Percentiles rank a stretch among this genome's conserved stretches.
phyloP scores from a whole-genome alignment of 2,888 invertebrate species.

The Sphecodes monilicornis region DNA sequence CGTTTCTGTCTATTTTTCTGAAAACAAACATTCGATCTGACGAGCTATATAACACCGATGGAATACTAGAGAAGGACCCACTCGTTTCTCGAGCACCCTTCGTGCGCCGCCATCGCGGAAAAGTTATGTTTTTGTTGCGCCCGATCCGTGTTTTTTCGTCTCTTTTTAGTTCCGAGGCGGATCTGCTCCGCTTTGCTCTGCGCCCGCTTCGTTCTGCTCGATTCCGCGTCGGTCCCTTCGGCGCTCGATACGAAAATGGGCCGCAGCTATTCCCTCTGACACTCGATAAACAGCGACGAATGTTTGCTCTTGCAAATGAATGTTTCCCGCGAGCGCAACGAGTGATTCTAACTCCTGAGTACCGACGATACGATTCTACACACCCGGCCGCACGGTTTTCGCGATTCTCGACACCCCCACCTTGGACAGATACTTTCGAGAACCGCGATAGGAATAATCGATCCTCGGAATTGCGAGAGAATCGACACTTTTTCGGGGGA shows the following conservation, averaged over 20 bases:
- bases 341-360: constrained; percentile 64
- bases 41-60: constrained; percentile 72
- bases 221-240: constrained; percentile 62
- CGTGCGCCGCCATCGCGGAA: constrained; percentile 69
- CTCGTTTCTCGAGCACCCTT: constrained; percentile 73
- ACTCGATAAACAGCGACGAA: constrained; percentile 71
- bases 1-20: constrained; percentile 73
- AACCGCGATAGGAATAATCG: neutral
- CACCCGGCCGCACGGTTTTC: constrained; percentile 9
- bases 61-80: constrained; percentile 72
- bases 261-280: constrained; percentile 69
- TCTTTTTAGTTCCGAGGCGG: constrained; percentile 26
- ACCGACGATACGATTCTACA: constrained; percentile 22
- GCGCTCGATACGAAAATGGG: constrained; percentile 72
- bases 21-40: constrained; percentile 74
- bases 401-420: constrained; percentile 22
- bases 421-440: neutral
- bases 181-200: neutral
- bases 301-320: constrained; percentile 71
- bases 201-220: neutral
- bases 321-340: constrained; percentile 64
- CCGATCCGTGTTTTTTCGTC: constrained; percentile 64
- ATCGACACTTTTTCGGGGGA: too few species aligned
- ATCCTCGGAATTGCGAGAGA: neutral
- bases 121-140: constrained; percentile 73